Base-by-base conservation (phyloP, 2,888 invertebrate species). In the Isoperla grammatica region DNA sequence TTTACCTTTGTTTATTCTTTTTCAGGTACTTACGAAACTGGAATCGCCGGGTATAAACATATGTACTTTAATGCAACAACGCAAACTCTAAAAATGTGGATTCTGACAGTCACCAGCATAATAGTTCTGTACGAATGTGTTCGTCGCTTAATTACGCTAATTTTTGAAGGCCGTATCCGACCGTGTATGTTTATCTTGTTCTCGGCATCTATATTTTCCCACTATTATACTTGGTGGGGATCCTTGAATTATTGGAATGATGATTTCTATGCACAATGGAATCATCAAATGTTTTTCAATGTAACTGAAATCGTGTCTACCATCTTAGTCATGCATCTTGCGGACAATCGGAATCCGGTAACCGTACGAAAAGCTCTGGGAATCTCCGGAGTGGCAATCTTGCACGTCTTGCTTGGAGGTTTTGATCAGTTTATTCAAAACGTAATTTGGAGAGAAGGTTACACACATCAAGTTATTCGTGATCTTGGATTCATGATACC, bases 231-330 rank as follows among this genome's bases (percentile, higher is more conserved):
- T 1, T 85, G 84, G 82, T 86, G 85, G 86, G 79, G 79, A 53
- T 84, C 82, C 65, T 79, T 85, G 62, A 85, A 85, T 71, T 86
- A 85, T 69, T 84, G 83, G 78, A 86, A 86, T 67, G 86, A 86
- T 65, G 85, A 85, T 64, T 86, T 82, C 69, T 85, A 85, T 37
- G 78, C 78, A 23, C 84, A 84, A 69, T 86, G 84, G 84, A 81
- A 83, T 69, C 85, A 86, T 71, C 86, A 86, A 69, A 71, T 84
- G 65, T 82, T 84, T 70, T 82, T 82, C 68, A 79, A 81, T 68
- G 64, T 81, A 43, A 84, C 85, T 9, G 86, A 86, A 74, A 67
- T 84, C 19, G 71, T 81, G 65, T 85, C 84, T 19, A 82, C 84
- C 3, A 70, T 76, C 46, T 69, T 83, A 66, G 81, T 85, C 13